Evolutionary conservation across 1,140 invertebrate species (phyloP).

Genomic region (Cherax quadricarinatus): DNA sequence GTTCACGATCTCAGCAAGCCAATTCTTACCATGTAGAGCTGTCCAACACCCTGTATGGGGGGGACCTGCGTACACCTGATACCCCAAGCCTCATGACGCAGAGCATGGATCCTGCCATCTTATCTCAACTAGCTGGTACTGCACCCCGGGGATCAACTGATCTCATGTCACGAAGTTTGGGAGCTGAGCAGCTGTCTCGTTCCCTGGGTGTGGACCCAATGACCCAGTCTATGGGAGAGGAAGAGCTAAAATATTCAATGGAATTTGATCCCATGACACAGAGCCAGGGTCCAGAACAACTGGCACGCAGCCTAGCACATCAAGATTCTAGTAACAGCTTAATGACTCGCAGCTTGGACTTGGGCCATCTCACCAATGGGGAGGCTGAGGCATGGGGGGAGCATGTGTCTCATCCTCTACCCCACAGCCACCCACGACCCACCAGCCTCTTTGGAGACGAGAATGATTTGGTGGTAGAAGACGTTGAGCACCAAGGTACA

Average conservation of each 20-base stretch:
- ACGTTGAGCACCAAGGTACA: conserved; percentile 63
- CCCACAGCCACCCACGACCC: conserved; percentile 48
- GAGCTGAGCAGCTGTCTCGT: conserved; percentile 67
- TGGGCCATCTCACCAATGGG: conserved; percentile 74
- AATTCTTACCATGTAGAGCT: conserved; percentile 74
- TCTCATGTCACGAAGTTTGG: conserved; percentile 67
- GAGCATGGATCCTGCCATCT: conserved; percentile 81
- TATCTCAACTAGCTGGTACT: conserved; percentile 64
- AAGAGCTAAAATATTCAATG: conserved; percentile 63
- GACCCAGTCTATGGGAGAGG: conserved; percentile 66
- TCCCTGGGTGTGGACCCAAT: conserved; percentile 47
- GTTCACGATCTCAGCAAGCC: conserved; percentile 25
- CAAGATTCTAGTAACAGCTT: conserved; percentile 16
- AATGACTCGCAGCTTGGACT: conserved; percentile 75
- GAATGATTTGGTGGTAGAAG: conserved; percentile 52
- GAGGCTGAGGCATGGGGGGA: conserved; percentile 72
- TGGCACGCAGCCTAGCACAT: conserved; percentile 60
- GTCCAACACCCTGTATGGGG: conserved; percentile 74
- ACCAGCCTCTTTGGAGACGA: conserved; percentile 67
- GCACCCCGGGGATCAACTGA: conserved; percentile 6
- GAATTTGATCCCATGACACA: conserved; percentile 70
- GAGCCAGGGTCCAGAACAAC: conserved; percentile 70
- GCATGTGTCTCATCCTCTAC: conserved; percentile 51
- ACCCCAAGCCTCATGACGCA: conserved; percentile 80
- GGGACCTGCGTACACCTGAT: conserved; percentile 72